Evolutionary conservation across 2,797 vertebrate genomes (phyloP), one percentile per base, ranked within the genome.

Genomic region (Avahi laniger): DNA sequence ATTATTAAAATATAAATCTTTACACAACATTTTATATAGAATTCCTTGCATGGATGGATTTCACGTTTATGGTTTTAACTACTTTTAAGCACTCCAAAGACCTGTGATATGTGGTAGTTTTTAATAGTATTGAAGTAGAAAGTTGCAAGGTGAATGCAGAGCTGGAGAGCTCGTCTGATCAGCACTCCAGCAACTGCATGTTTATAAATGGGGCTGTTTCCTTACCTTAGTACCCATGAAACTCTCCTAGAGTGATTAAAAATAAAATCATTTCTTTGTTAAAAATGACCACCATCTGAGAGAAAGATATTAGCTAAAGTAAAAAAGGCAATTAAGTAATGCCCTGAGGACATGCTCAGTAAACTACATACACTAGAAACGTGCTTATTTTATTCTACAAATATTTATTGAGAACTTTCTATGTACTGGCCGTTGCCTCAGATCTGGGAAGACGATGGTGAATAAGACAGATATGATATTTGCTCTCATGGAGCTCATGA

Each of bases 31-130:
- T 46, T n/a, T 15, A 67, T 41, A 78, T 2, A 48, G 13, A 96
- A 65, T 10, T 30, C 35, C 41, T 75, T 70, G 30, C 30, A 24
- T 69, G 75, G 24, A 10, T 75, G 52, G 35, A 78, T 54, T 90
- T 86, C 30, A 8, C 78, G 73, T 90, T 83, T 83, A 83, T 87
- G 65, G 52, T 65, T 93, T 91, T 89, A 94, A 52, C 59, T 38
- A 30, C 85, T 82, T 82, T 83, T 18, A 65, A 75, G 59, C 17
- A 38, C 67, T 65, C 30, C 17, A 52, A 59, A 92, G 52, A 67
- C 57, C 9, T 54, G 9, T 43, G 30, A 48, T 65, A 28, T 22
- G 7, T 15, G 54, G 14, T 11, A 52, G 13, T 41, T 72, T 93
- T 89, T 69, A 41, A 61, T 26, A 76, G 14, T 75, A 41, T 43